Percentiles rank a stretch among this genome's conserved stretches.
Evolutionary conservation across 2,797 vertebrate genomes (phyloP).

Genomic region (Aulostomus chinensis): DNA sequence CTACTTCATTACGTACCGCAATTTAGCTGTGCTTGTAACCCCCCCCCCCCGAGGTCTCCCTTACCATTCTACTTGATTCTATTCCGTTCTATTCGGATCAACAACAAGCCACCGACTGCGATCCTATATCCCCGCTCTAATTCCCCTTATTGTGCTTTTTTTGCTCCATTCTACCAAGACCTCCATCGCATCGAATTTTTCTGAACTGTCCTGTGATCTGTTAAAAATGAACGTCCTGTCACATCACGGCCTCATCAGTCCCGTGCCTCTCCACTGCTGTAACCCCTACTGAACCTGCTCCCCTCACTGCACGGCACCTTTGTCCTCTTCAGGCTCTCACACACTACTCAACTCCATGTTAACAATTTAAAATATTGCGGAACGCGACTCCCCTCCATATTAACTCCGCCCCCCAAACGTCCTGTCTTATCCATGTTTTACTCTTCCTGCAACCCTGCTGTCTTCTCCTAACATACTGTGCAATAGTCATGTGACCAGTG

Average conservation of each 20-base stretch:
- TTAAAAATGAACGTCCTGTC: conserved; percentile 1
- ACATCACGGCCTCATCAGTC: background rate
- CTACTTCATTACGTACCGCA: conserved; percentile 53
- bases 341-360: too few species aligned
- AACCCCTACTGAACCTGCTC: too few species aligned
- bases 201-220: too few species aligned
- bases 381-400: too few species aligned
- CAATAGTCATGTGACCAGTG: background rate
- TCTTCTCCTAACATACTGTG: background rate
- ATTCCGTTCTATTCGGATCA: conserved; percentile 18
- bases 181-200: too few species aligned
- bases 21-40: conserved; percentile 41
- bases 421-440: conserved; percentile 1
- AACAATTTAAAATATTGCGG: too few species aligned
- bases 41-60: conserved; percentile 12
- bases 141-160: too few species aligned
- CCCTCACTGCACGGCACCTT: too few species aligned
- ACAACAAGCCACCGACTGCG: background rate
- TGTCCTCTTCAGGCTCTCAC: too few species aligned
- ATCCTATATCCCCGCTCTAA: background rate
- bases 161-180: too few species aligned
- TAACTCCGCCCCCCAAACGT: too few species aligned
- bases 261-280: background rate
- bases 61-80: conserved; percentile 14
- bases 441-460: background rate